These are phyloP conservation scores for Phocides pigmalion DNA, from an alignment of 1,140 invertebrate genomes.

Conservation along the genomic window DNA sequence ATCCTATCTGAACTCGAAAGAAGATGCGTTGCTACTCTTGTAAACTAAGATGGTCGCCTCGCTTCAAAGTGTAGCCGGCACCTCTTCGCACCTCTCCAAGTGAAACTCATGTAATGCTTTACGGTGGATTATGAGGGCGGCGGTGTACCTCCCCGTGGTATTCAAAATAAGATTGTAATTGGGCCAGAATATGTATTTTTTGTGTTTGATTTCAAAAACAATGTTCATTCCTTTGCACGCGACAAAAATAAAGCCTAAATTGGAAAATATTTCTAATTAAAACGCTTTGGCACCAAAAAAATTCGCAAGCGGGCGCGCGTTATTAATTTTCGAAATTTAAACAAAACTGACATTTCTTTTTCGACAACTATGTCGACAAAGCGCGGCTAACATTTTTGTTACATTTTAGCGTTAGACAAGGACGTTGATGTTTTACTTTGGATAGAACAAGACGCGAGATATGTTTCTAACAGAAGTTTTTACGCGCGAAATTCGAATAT, in stretches of 20 bases:
- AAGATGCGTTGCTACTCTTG: no score
- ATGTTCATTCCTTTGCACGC: constrained; percentile 23
- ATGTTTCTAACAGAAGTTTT: constrained; percentile 1
- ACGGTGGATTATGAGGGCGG: no score
- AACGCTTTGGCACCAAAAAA: constrained; percentile 53
- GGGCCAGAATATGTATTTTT: no score
- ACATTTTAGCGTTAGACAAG: constrained; percentile 53
- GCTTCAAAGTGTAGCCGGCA: no score
- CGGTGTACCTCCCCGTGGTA: no score
- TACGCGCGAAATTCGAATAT: no score
- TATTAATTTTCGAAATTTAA: constrained; percentile 81
- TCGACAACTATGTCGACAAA: constrained; percentile 65
- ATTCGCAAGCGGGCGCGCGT: constrained; percentile 51
- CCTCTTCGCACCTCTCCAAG: no score
- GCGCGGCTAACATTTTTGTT: constrained; percentile 58
- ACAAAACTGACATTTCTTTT: constrained; percentile 76
- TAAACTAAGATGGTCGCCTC: no score
- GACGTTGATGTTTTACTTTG: constrained; percentile 27
- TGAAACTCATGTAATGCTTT: no score
- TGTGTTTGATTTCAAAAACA: constrained; percentile 9
- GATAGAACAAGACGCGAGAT: constrained; percentile 33
- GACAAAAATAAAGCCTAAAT: constrained; percentile 46
- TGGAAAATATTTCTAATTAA: constrained; percentile 77
- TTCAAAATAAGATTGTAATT: no score
- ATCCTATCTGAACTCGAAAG: no score